Conservation (phyloP, 2,888 invertebrate genomes). For the Oegoconia quadripuncta region DNA sequence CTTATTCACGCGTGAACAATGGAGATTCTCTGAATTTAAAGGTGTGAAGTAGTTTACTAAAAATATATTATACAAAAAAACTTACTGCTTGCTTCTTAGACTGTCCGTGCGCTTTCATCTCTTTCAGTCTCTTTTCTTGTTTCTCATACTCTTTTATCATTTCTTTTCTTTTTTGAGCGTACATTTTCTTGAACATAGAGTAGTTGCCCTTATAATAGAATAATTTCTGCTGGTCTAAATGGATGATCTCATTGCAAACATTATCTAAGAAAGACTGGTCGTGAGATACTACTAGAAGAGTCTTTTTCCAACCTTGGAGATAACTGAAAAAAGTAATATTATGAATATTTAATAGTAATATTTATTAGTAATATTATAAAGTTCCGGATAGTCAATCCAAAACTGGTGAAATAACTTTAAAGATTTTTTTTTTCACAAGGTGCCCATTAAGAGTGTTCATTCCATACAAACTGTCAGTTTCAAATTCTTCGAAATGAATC, state of each 20-base stretch:
- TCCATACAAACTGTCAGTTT: no score
- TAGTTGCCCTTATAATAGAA: slow-evolving; percentile 99
- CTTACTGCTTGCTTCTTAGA: slow-evolving; percentile 94
- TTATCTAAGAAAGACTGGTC: slow-evolving; percentile 99
- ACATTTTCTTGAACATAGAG: slow-evolving; percentile 99
- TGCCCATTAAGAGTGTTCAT: no score
- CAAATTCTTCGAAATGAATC: no score
- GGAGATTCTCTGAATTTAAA: background rate
- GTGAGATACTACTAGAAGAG: slow-evolving; percentile 98
- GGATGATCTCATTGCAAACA: slow-evolving; percentile 99
- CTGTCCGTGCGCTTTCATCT: slow-evolving; percentile 95
- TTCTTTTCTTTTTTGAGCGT: slow-evolving; percentile 96
- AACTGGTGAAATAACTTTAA: no score
- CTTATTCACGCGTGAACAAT: slow-evolving; percentile 5
- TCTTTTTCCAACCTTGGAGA: slow-evolving; percentile 99
- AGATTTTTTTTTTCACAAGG: no score
- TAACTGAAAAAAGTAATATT: slow-evolving; percentile 83
- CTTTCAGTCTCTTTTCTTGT: slow-evolving; percentile 97
- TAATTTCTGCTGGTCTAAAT: slow-evolving; percentile 95
- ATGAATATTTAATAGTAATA: no score
- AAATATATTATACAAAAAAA: slow-evolving; percentile 10
- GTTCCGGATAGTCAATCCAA: no score
- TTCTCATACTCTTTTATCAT: slow-evolving; percentile 98
- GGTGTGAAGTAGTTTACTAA: background rate
- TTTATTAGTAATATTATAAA: no score